These are phyloP conservation scores for Onychostoma macrolepis DNA, from an alignment of 2,113 vertebrate genomes.

Conservation along the genomic window DNA sequence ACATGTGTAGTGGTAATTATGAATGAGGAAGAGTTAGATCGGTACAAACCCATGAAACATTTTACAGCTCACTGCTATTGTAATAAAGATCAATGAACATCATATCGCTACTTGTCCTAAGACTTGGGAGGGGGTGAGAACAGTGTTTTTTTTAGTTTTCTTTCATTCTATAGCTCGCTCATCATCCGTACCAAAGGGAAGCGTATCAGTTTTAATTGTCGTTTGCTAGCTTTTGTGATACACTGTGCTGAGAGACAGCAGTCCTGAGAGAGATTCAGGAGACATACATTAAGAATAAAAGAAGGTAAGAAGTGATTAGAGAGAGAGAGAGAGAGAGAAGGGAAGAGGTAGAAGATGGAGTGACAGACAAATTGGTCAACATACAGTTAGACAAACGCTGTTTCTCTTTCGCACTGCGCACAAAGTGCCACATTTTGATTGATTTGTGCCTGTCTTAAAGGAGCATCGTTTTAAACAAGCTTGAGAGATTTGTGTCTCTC, in stretches of 20 bases:
- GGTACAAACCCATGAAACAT: slow-evolving; percentile 83
- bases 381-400: slow-evolving; percentile 58
- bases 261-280: slow-evolving; percentile 61
- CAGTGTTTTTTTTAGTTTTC: slow-evolving; percentile 67
- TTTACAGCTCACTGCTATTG: slow-evolving; percentile 82
- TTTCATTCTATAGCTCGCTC: slow-evolving; percentile 61
- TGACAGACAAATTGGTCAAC: slow-evolving; percentile 25
- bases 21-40: slow-evolving; percentile 83
- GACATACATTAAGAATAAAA: slow-evolving; percentile 33
- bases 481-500: slow-evolving; percentile 30
- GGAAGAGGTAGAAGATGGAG: not conserved
- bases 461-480: slow-evolving; percentile 38
- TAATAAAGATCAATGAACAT: slow-evolving; percentile 84
- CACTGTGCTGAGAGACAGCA: slow-evolving; percentile 68
- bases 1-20: slow-evolving; percentile 86
- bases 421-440: slow-evolving; percentile 63
- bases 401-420: not conserved
- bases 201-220: slow-evolving; percentile 78
- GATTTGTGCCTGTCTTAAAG: slow-evolving; percentile 67
- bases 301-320: not conserved
- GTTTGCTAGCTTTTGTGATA: slow-evolving; percentile 75
- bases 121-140: slow-evolving; percentile 73
- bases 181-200: slow-evolving; percentile 64
- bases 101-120: slow-evolving; percentile 75
- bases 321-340: not conserved